phyloP scores from a whole-genome alignment of 2,888 invertebrate genomes.

The Tipula helvola region DNA sequence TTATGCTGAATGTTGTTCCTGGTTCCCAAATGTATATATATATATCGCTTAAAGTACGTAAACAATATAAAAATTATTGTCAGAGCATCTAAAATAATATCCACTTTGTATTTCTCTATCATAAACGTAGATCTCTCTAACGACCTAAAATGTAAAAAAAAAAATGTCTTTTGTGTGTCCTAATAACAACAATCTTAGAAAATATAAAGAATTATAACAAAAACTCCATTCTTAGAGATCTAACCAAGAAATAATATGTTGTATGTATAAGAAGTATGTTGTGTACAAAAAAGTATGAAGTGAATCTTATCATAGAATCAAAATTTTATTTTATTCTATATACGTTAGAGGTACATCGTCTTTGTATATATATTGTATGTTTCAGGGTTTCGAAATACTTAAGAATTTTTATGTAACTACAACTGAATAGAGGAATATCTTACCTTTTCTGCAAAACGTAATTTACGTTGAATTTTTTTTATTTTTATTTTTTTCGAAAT shows the following conservation, averaged over 20 bases:
- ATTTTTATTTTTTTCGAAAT: background rate
- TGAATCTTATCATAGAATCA: background rate
- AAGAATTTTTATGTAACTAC: background rate
- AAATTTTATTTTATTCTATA: background rate
- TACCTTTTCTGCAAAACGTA: background rate
- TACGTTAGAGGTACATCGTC: background rate
- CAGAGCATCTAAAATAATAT: background rate
- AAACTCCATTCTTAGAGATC: background rate
- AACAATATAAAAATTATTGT: background rate
- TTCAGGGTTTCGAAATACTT: background rate
- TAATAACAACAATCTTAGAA: constrained; percentile 4
- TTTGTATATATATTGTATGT: background rate
- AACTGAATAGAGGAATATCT: background rate
- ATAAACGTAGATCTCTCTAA: background rate
- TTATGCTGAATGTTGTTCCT: background rate
- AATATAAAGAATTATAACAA: background rate
- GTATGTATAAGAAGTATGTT: background rate
- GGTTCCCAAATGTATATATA: background rate
- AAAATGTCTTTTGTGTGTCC: constrained; percentile 4
- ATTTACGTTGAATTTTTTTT: background rate
- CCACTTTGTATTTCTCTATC: background rate
- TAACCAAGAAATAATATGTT: background rate
- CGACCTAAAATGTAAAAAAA: background rate
- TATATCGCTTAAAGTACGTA: background rate
- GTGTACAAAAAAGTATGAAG: background rate